phyloP scores from a whole-genome alignment of 2,113 vertebrate species.

The Psephotus haematonotus region DNA sequence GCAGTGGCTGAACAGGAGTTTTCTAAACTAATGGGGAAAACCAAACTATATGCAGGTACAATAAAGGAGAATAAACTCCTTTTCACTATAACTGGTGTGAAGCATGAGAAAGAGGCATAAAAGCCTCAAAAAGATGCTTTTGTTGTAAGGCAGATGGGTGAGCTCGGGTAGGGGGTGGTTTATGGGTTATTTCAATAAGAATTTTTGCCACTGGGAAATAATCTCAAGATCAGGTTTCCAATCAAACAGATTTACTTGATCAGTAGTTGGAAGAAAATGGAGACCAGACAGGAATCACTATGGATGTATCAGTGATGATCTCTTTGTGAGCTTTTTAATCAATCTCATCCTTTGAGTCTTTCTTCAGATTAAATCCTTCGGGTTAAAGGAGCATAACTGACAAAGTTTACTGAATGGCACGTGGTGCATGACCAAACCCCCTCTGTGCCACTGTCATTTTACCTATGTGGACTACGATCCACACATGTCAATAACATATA shows the following conservation, averaged over 20 bases:
- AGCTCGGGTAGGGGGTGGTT: background rate
- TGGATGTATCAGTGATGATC: background rate
- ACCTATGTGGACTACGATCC: background rate
- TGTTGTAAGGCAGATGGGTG: background rate
- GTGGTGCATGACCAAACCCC: background rate
- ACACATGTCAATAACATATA: background rate
- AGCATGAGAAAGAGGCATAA: background rate
- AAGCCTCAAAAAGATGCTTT: background rate
- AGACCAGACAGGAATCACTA: background rate
- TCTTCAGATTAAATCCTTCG: background rate
- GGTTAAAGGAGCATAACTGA: background rate
- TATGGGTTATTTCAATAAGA: background rate
- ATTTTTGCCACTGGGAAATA: background rate
- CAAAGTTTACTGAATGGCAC: background rate
- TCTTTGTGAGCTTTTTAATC: background rate
- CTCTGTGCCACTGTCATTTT: background rate
- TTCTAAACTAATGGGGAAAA: background rate
- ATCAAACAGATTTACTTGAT: background rate
- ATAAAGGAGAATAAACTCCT: background rate
- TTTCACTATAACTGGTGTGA: background rate
- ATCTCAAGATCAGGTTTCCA: background rate
- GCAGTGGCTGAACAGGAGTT: background rate
- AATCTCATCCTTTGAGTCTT: background rate
- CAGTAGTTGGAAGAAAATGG: background rate
- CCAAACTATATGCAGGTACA: background rate